Conservation (phyloP, 2,888 invertebrate genomes). For the Tachina fera region DNA sequence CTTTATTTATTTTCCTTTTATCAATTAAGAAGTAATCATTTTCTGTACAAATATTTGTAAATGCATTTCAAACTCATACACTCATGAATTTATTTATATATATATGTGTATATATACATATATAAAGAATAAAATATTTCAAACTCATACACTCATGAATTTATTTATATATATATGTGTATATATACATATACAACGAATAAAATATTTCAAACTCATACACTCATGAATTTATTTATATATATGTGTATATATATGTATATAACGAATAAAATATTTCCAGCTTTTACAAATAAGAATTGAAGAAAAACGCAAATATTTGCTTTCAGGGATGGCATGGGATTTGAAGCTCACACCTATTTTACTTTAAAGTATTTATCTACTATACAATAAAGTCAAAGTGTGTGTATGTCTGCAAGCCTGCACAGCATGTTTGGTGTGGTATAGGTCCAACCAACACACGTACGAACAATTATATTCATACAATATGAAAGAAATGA, state of each 20-base stretch:
- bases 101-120: no score
- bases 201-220: conserved; percentile 14
- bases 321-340: background rate
- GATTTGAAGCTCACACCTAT: conserved; percentile 48
- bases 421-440: background rate
- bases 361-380: conserved; percentile 11
- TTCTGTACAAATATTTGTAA: conserved; percentile 27
- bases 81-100: no score
- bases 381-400: background rate
- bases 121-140: background rate
- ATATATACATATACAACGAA: background rate
- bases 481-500: conserved; percentile 35
- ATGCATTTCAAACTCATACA: conserved; percentile 25
- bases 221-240: background rate
- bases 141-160: no score
- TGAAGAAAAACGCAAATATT: conserved; percentile 13
- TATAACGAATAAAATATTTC: background rate
- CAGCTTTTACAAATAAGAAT: background rate
- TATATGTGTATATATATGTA: no score
- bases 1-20: background rate
- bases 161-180: no score
- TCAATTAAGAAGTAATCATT: conserved; percentile 1
- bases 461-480: background rate
- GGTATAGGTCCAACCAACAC: conserved; percentile 35
- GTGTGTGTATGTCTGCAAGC: background rate